These are phyloP conservation scores for Gnathonemus longibarbis DNA, from an alignment of 2,113 vertebrate genomes.

Conservation along the genomic window DNA sequence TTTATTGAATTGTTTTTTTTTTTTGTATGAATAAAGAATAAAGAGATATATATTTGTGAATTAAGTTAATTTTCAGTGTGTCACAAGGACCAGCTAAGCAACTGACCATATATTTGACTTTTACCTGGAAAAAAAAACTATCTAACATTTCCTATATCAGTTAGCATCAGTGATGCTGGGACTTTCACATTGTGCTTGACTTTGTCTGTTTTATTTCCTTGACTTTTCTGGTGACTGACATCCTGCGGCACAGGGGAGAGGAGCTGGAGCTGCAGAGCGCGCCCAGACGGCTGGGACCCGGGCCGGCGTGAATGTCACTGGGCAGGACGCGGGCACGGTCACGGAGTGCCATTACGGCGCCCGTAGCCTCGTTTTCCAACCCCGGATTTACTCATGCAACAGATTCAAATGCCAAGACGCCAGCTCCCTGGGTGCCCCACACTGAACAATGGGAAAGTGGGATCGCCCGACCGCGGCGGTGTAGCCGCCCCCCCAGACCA, in stretches of 20 bases:
- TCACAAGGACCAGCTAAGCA: not conserved
- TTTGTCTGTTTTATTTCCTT: not conserved
- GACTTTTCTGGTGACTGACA: not conserved
- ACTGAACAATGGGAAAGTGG: slow-evolving; percentile 42
- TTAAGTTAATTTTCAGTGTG: not conserved
- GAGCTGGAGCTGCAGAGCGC: not conserved
- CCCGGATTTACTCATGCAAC: not conserved
- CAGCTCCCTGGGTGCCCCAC: not conserved
- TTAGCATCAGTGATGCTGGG: not conserved
- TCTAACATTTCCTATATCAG: not conserved
- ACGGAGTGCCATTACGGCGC: not conserved
- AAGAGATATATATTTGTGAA: not conserved
- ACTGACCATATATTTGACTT: not conserved
- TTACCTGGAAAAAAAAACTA: not conserved
- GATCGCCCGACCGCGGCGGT: slow-evolving; percentile 32
- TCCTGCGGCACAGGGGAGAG: not conserved
- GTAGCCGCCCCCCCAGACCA: not conserved
- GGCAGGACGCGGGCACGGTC: not conserved
- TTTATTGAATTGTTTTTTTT: not conserved
- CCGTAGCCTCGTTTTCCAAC: not conserved
- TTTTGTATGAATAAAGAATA: not conserved
- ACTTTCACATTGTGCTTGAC: not conserved
- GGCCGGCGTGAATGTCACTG: slow-evolving; percentile 4
- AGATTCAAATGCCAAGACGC: not conserved
- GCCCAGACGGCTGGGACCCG: not conserved